Percentiles rank a stretch among this genome's conserved stretches.
Conservation (phyloP, 2,113 vertebrate species). For the Thymallus thymallus region DNA sequence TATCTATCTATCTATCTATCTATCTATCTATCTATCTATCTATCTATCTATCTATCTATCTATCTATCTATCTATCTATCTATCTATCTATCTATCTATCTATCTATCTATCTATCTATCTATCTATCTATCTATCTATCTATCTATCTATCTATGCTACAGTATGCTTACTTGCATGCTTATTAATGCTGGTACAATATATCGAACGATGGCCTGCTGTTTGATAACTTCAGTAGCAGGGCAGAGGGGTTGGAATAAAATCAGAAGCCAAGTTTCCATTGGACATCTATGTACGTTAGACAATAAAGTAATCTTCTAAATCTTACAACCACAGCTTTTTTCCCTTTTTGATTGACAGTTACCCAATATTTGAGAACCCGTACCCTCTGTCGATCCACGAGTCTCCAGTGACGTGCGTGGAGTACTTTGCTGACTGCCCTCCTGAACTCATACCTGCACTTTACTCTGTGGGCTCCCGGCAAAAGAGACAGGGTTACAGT, state of each 20-base stretch:
- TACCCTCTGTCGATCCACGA: slow-evolving; percentile 76
- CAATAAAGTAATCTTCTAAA: neutral
- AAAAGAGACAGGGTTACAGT: slow-evolving; percentile 97
- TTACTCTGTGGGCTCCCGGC: slow-evolving; percentile 92
- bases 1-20: too few species aligned
- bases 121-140: too few species aligned
- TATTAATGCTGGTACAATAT: too few species aligned
- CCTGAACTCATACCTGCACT: slow-evolving; percentile 94
- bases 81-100: too few species aligned
- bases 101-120: too few species aligned
- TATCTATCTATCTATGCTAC: too few species aligned
- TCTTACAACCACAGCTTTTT: neutral
- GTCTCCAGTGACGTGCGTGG: slow-evolving; percentile 88
- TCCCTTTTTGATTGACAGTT: slow-evolving; percentile 53
- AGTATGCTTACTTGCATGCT: too few species aligned
- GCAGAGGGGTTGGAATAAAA: too few species aligned
- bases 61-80: too few species aligned
- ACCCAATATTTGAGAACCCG: slow-evolving; percentile 76
- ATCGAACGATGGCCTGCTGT: neutral
- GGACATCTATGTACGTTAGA: neutral
- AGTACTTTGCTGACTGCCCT: slow-evolving; percentile 96
- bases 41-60: too few species aligned
- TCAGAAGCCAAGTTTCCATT: too few species aligned
- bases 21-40: too few species aligned
- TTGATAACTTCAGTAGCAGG: neutral